These are phyloP conservation scores for Hydropotes inermis DNA, from an alignment of 2,113 vertebrate genomes.

Conservation along the genomic window DNA sequence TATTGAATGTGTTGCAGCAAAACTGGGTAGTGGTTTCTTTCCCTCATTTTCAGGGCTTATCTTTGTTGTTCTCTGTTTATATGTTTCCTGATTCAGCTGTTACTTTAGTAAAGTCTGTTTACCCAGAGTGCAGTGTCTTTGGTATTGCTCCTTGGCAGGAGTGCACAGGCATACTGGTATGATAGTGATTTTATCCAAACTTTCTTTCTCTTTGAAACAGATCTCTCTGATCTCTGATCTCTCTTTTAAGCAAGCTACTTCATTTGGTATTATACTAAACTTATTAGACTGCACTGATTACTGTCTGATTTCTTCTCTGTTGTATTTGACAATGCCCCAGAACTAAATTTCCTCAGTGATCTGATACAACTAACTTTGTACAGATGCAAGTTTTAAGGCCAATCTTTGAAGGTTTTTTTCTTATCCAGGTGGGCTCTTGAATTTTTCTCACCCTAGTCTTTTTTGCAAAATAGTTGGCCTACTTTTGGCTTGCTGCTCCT, in stretches of 20 bases:
- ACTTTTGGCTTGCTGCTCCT: background rate
- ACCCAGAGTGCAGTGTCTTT: background rate
- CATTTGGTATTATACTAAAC: background rate
- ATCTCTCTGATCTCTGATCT: background rate
- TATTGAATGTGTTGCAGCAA: background rate
- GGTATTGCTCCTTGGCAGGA: background rate
- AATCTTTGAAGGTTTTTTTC: background rate
- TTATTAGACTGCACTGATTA: background rate
- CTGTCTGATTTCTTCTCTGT: background rate
- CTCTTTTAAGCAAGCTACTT: background rate
- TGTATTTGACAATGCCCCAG: background rate
- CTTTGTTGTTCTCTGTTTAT: background rate
- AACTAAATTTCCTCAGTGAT: background rate
- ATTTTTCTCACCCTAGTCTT: background rate
- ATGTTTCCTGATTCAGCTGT: background rate
- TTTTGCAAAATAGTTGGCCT: background rate
- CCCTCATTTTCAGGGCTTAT: background rate
- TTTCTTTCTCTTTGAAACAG: background rate
- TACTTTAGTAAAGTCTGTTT: background rate
- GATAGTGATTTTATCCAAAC: background rate
- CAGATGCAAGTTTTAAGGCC: background rate
- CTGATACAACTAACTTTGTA: background rate
- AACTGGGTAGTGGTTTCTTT: background rate
- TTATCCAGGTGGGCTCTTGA: background rate
- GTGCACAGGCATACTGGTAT: background rate